Conservation (phyloP, 2,113 vertebrate species). For the Dicentrarchus labrax region DNA sequence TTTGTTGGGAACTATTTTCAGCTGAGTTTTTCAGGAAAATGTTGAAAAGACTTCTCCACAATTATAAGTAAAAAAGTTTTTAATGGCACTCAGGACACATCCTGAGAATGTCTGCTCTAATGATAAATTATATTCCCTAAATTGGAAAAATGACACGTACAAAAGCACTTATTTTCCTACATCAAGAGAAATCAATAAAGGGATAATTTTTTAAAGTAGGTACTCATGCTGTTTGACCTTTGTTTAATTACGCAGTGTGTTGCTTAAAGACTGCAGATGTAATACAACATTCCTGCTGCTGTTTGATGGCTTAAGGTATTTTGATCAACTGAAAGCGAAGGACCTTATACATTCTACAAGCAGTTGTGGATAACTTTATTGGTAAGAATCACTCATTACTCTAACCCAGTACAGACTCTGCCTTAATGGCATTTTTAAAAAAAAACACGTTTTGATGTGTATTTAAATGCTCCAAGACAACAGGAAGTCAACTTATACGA, state of each 20-base stretch:
- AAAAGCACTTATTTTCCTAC: background rate
- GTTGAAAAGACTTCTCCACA: background rate
- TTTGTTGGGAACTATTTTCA: background rate
- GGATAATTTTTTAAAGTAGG: background rate
- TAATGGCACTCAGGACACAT: background rate
- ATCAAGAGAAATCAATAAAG: background rate
- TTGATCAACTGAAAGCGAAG: constrained; percentile 5
- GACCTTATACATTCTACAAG: background rate
- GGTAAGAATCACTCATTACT: constrained; percentile 34
- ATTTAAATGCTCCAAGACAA: constrained; percentile 51
- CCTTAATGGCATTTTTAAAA: background rate
- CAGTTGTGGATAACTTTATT: constrained; percentile 28
- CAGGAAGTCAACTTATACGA: constrained; percentile 54
- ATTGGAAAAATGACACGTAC: background rate
- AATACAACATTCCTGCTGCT: constrained; percentile 19
- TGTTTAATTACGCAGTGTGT: background rate
- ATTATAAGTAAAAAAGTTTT: background rate
- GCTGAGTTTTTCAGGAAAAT: background rate
- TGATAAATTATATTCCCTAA: background rate
- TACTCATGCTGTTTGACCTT: background rate
- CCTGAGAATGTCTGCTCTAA: background rate
- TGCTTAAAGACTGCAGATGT: constrained; percentile 10
- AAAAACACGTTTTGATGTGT: constrained; percentile 36
- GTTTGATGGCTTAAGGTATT: constrained; percentile 31
- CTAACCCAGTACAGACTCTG: constrained; percentile 29